Evolutionary conservation across 92 coral and sea anemone genomes (phyloP).

Genomic region (Parazoanthus swiftii): DNA sequence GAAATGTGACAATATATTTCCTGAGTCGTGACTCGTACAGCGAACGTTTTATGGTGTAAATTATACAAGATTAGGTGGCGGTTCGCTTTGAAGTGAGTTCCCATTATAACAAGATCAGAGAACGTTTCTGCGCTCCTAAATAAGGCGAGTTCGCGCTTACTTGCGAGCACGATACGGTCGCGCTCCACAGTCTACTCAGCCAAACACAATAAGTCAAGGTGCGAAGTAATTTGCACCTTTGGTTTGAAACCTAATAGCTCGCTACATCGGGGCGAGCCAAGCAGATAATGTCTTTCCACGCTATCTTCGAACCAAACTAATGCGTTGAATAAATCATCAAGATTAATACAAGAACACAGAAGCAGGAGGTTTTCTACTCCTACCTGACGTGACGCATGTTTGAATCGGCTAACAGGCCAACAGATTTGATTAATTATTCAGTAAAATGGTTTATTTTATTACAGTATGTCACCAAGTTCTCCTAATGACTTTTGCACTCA

Average conservation of each 20-base stretch:
- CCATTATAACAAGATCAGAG: slow-evolving; percentile 73
- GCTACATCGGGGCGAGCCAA: slow-evolving; percentile 30
- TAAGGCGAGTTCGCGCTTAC: slow-evolving; percentile 17
- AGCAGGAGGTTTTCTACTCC: slow-evolving; percentile 29
- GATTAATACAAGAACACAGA: slow-evolving; percentile 28
- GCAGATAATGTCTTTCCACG: slow-evolving; percentile 43
- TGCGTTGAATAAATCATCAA: slow-evolving; percentile 42
- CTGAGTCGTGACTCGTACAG: slow-evolving; percentile 86
- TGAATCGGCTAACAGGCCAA: slow-evolving; percentile 45
- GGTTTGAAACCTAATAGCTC: slow-evolving; percentile 32
- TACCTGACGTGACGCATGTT: slow-evolving; percentile 40
- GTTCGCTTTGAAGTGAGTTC: slow-evolving; percentile 74
- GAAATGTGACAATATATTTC: slow-evolving; percentile 89
- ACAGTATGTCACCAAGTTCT: slow-evolving; percentile 84
- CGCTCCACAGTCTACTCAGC: slow-evolving; percentile 10
- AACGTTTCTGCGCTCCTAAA: slow-evolving; percentile 58
- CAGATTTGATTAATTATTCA: slow-evolving; percentile 94
- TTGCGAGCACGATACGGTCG: slow-evolving; percentile 8
- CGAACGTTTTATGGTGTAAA: slow-evolving; percentile 77
- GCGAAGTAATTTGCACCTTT: slow-evolving; percentile 43
- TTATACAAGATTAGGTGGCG: slow-evolving; percentile 90
- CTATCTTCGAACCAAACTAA: slow-evolving; percentile 44
- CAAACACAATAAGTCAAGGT: slow-evolving; percentile 38
- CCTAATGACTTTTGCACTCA: slow-evolving; percentile 75
- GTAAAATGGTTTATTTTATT: slow-evolving; percentile 75